Evolutionary conservation across 2,797 vertebrate species (phyloP), one percentile per base, ranked within the genome.

Genomic region (Sebastes cheni): DNA sequence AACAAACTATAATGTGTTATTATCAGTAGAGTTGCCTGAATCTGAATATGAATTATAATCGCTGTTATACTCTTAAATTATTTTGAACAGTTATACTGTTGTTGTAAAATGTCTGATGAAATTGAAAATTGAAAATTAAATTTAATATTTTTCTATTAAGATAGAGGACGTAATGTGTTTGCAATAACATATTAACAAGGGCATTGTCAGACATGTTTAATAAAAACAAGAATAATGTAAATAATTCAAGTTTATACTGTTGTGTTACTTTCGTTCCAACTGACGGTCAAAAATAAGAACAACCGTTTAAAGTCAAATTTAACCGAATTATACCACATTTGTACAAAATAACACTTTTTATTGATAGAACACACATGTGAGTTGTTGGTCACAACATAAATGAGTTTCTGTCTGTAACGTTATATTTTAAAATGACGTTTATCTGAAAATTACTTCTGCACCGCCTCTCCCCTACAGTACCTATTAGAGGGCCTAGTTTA

Each of bases 291-390:
- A 56, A 56, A 25, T 14, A 25, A 10, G 1, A 54, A 22, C 22
- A 1, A 2, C 11, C 0, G 22, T 13, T 13, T 3, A 56, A 30
- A 60, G 27, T 3, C 16, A 60, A 16, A 60, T 60, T 2, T 11
- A 4, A 60, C 16, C 58, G 1, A 30, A 18, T 42, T 42, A 42
- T 42, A 7, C 27, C 25, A 29, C 27, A 29, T 18, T 59, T 59
- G 0, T 59, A 59, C 8, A 59, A 59, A 25, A 59, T 59, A 59
- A 29, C 2, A 16, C 0, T 2, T 58, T 0, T 0, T 29, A 29
- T 59, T 18, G 25, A 59, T 59, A 59, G 58, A 30, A 0, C 1
- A 29, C 58, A 0, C 2, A 29, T 27, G 8, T 59, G 14, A 59
- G 56, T 27, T 59, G 56, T 59, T 29, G 56, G 29, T 27, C 4